Percentiles rank a stretch among this genome's conserved stretches.
Evolutionary conservation across 2,113 vertebrate genomes (phyloP).

Genomic region (Cinclus mexicanus): DNA sequence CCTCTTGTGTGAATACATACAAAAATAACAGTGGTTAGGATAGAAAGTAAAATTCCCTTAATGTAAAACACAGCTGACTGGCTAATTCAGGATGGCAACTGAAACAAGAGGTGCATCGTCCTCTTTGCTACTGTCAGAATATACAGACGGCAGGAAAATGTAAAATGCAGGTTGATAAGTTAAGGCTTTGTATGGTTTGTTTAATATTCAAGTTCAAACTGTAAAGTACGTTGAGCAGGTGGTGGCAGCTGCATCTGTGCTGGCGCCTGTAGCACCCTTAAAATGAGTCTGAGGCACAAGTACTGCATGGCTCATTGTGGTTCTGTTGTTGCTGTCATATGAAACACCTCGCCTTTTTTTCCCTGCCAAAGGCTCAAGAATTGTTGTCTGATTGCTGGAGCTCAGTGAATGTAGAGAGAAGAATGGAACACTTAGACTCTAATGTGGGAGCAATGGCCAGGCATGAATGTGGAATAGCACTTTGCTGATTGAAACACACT

Average conservation of each 20-base stretch:
- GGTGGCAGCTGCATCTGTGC: not conserved
- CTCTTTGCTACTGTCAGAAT: not conserved
- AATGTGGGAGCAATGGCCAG: not conserved
- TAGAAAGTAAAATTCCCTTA: not conserved
- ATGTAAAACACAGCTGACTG: not conserved
- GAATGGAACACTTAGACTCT: not conserved
- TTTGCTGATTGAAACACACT: not conserved
- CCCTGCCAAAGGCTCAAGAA: not conserved
- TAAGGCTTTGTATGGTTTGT: not conserved
- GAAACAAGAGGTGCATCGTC: not conserved
- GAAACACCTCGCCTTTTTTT: not conserved
- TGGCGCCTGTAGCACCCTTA: not conserved
- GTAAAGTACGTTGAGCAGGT: not conserved
- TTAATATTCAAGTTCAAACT: not conserved
- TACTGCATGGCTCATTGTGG: fast-evolving
- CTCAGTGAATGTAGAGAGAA: not conserved
- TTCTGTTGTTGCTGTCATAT: not conserved
- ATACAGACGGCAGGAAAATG: not conserved
- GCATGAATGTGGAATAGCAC: not conserved
- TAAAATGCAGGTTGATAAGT: not conserved
- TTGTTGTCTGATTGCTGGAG: not conserved
- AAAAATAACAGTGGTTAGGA: not conserved
- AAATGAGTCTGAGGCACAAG: not conserved
- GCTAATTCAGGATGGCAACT: not conserved
- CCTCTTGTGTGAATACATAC: not conserved